Evolutionary conservation across 1,140 invertebrate genomes (phyloP), one percentile per base, ranked within the genome.

Genomic region (Oryctes rhinoceros): DNA sequence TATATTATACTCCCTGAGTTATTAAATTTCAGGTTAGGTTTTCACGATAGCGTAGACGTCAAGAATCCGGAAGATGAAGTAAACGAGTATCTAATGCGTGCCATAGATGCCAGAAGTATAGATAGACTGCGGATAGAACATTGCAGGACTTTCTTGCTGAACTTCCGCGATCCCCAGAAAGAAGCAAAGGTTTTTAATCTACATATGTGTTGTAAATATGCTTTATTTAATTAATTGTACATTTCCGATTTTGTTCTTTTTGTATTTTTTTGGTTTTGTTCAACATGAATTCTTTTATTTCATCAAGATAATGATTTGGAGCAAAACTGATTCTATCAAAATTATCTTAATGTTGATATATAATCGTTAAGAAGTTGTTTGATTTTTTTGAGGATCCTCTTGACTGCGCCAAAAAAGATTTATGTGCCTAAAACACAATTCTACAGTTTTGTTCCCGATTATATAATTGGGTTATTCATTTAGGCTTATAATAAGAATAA

Each of bases 91-190:
- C 89, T 98, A 48, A 95, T 96, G 90, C 92, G 94, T 76, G 97
- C 97, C 1, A 98, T 98, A 80, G 96, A 98, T 88, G 96, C 96
- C 0, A 91, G 96, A n/a, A 97, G 95, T 85, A 96, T 97, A 75
- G 96, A 98, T 88, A 91, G 94, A 76, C 90, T 97, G 10, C 91
- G 96, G 48, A 91, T 93, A 0, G 95, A 97, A 83, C 96, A 98
- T 87, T 97, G 96, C 84, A 92, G 92, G 15, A 91, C 92, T 0
- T 91, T 97, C 86, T 91, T 96, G 15, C 90, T 98, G 7, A 95
- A 93, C 80, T 98, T 98, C 88, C 91, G 93, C 79, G 92, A 95
- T 83, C 87, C 89, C 7, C 90, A 93, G 11, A 91, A 96, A 62
- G 96, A 98, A 87, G 90, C 91, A 77, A 97, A 97, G 91, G 94